Evolutionary conservation across 1,140 invertebrate genomes (phyloP), one percentile per base, ranked within the genome.

Genomic region (Conus betulinus): DNA sequence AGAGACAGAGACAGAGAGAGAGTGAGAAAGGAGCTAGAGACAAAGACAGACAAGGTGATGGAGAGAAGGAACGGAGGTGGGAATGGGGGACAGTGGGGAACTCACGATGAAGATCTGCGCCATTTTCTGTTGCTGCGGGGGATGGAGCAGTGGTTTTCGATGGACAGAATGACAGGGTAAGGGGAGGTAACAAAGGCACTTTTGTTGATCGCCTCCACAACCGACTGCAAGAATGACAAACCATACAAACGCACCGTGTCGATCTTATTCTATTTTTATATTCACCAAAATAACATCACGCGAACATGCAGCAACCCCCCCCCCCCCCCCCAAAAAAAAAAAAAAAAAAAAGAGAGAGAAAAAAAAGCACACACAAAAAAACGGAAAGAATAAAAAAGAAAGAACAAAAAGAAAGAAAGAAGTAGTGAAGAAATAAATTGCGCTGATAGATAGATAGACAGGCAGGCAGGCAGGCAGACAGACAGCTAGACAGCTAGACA

Each of bases 61-160:
- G n/a, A n/a, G 7, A n/a, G 23, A 71, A 13, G 20, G 67, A 71
- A 13, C 1, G 67, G 67, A 6, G 23, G 76, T 13, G n/a, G 11
- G 7, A 51, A 11, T 15, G 25, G 25, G 15, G 25, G 25, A 51
- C 13, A 63, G 60, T 63, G 63, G 71, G 60, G 8, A 71, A 94
- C 93, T 94, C 96, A 98, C 97, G 96, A 97, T 97, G 96, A 99
- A 99, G 89, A 98, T 99, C 92, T 98, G 97, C 0, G 98, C 98
- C 98, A 99, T 99, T 91, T 98, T 97, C 87, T 97, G 97, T 95
- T 99, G 98, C 95, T 99, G 98, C 87, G 96, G 97, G 96, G 97
- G 17, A 99, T 95, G 15, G 98, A 99, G 95, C 98, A 99, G 95
- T 99, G 98, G 96, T 99, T 99, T 96, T 99, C 99, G 88, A 99